Conservation (phyloP, 2,888 invertebrate species). For the Drosophila quasianomalipes region DNA sequence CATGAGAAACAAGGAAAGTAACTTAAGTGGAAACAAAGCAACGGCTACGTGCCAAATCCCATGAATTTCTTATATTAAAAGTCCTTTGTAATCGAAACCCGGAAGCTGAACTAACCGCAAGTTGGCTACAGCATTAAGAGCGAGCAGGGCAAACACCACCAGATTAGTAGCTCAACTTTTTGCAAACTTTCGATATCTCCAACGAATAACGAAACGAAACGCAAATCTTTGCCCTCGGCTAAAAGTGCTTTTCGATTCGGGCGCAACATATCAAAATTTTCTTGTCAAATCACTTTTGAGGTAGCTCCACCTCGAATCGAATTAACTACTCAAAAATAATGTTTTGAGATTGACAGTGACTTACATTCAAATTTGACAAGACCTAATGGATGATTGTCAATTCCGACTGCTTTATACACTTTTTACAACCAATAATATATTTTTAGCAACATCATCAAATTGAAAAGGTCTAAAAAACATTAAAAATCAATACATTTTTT, state of each 20-base stretch:
- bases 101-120: constrained; percentile 70
- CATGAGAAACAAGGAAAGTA: constrained; percentile 65
- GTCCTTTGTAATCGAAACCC: constrained; percentile 77
- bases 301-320: not conserved
- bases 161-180: constrained; percentile 73
- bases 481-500: not conserved
- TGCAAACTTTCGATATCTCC: constrained; percentile 51
- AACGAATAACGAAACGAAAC: constrained; percentile 33
- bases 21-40: constrained; percentile 61
- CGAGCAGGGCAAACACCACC: constrained; percentile 49
- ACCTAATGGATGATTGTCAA: not conserved
- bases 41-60: constrained; percentile 70
- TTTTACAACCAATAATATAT: not conserved
- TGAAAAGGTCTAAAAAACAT: not conserved
- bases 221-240: constrained; percentile 21
- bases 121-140: constrained; percentile 40
- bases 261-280: constrained; percentile 60
- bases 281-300: constrained; percentile 38
- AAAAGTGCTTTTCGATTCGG: constrained; percentile 6
- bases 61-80: constrained; percentile 76
- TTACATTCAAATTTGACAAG: not conserved
- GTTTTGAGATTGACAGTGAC: constrained; percentile 8
- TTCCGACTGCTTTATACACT: not conserved
- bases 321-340: constrained; percentile 14
- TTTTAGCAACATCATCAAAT: not conserved